Conservation (phyloP, 2,888 invertebrate species). For the Mesoligia furuncula region DNA sequence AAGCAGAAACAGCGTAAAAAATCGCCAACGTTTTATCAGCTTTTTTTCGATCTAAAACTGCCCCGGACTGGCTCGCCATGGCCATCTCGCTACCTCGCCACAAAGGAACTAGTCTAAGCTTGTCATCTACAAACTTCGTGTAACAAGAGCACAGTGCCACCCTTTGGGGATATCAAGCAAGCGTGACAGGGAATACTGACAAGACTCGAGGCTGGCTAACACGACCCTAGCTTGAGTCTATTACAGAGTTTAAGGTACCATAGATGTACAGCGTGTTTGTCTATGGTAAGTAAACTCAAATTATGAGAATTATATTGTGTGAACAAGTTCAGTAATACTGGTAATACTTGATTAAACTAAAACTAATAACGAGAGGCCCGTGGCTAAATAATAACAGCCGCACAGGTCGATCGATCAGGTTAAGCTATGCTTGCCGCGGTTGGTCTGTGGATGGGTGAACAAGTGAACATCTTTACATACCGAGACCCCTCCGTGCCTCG, state of each 20-base stretch:
- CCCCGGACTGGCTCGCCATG: neutral
- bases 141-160: neutral
- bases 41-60: neutral
- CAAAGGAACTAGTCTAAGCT: constrained; percentile 13
- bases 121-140: constrained; percentile 7
- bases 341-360: too few species aligned
- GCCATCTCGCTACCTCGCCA: neutral
- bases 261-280: neutral
- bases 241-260: neutral
- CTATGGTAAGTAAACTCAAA: neutral
- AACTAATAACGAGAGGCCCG: too few species aligned
- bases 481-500: too few species aligned
- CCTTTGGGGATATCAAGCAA: constrained; percentile 32
- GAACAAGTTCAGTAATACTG: too few species aligned
- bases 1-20: neutral
- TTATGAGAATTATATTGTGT: too few species aligned
- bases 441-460: too few species aligned
- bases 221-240: neutral
- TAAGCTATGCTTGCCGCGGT: too few species aligned
- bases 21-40: neutral
- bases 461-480: too few species aligned
- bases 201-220: neutral
- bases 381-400: too few species aligned
- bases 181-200: constrained; percentile 29
- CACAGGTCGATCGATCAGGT: too few species aligned